Evolutionary conservation across 2,113 vertebrate genomes (phyloP), one percentile per base, ranked within the genome.

Genomic region (Anolis sagrei): DNA sequence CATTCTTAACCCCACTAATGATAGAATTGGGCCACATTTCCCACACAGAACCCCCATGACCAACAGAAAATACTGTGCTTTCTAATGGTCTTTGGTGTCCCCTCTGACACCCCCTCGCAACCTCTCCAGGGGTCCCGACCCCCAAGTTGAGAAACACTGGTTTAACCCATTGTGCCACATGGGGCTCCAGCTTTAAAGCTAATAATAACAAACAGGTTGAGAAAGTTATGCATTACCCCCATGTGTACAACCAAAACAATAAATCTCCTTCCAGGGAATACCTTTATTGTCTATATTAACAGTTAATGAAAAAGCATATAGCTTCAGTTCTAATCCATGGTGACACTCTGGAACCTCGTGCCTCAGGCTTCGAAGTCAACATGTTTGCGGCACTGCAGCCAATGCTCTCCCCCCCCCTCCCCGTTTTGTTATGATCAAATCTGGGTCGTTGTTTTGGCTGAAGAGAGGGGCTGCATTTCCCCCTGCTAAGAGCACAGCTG

Each of bases 311-410:
- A 27, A 21, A 14, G 29, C 44, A 61, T 36, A 58, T 44, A 44
- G 23, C 49, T 18, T 21, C 66, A 54, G 16, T 14, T 29, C 48
- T 25, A 74, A 74, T 80, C n/a, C 48, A 80, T 32, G 36, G 64
- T 32, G 32, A 79, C 9, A 1, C 25, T 29, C 16, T 34, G 58
- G 39, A 86, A 74, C 19, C 27, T 44, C 25, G 58, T 36, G 44
- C n/a, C 23, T 62, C 54, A 75, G 39, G 44, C 39, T 86, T 58
- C 19, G 48, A 32, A 84, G 84, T 75, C 82, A 74, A 80, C 75
- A 75, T 80, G 77, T 75, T 66, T 74, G 54, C 16, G 8, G 14
- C 75, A 58, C 19, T 25, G 14, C 51, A 72, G 49, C 76, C 29
- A 72, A 69, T 44, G 29, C 64, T 9, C 29, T 21, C 64, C n/a